Evolutionary conservation across 2,888 invertebrate genomes (phyloP).

Genomic region (Mellilla xanthometata): DNA sequence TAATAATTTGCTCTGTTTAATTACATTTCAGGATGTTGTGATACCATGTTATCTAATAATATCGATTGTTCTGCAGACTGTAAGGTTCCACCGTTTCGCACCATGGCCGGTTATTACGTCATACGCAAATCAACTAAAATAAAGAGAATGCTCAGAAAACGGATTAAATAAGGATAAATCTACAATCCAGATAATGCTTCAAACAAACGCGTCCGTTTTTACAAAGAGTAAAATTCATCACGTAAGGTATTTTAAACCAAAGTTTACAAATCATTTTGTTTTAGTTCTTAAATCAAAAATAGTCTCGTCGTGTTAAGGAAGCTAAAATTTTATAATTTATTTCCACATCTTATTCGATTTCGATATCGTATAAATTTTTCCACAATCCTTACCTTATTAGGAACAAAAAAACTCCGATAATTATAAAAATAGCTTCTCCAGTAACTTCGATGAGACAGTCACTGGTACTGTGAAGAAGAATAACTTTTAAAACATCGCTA

Average conservation of each 20-base stretch:
- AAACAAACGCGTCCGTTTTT: constrained; percentile 17
- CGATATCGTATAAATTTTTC: too few species aligned
- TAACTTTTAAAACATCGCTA: too few species aligned
- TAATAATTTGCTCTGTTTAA: constrained; percentile 37
- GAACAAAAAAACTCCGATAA: too few species aligned
- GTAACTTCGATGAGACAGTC: neutral
- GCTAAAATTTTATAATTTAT: constrained; percentile 8
- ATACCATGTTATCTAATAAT: constrained; percentile 43
- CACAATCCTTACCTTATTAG: too few species aligned
- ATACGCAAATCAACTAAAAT: constrained; percentile 18
- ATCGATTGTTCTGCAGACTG: constrained; percentile 60
- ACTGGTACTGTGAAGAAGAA: too few species aligned
- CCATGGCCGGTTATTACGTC: constrained; percentile 32
- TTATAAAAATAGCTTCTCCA: constrained; percentile 1
- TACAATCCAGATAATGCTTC: constrained; percentile 14
- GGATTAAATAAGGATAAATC: constrained; percentile 13
- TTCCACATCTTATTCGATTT: too few species aligned
- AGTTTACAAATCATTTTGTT: constrained; percentile 1
- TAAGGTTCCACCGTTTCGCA: constrained; percentile 40
- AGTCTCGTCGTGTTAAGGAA: constrained; percentile 5
- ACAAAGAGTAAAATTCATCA: constrained; percentile 16
- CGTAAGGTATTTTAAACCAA: constrained; percentile 27
- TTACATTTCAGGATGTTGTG: constrained; percentile 54
- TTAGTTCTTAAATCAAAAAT: neutral
- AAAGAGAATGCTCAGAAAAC: constrained; percentile 12